Evolutionary conservation across 2,888 invertebrate species (phyloP).

Genomic region (Cataglyphis cursor): DNA sequence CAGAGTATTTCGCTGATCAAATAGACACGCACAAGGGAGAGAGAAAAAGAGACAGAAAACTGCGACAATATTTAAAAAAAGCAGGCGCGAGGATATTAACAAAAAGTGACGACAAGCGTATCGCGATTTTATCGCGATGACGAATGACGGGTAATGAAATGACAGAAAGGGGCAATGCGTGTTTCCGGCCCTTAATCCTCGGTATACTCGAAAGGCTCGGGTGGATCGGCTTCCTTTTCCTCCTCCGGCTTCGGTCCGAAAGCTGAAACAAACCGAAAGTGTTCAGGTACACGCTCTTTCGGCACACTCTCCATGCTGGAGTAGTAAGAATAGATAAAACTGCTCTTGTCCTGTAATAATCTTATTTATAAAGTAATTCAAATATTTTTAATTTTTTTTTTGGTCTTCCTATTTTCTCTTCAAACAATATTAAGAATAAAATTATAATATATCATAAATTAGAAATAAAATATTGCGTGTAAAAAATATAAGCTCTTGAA

Average conservation of each 20-base stretch:
- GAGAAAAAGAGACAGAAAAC: neutral
- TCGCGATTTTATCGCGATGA: constrained; percentile 43
- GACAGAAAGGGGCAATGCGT: constrained; percentile 6
- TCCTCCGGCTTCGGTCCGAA: constrained; percentile 97
- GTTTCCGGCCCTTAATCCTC: constrained; percentile 90
- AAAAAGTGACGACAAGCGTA: constrained; percentile 16
- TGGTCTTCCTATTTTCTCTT: neutral
- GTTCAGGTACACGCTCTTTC: neutral
- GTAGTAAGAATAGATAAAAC: neutral
- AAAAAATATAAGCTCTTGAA: neutral
- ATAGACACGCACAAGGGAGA: constrained; percentile 4
- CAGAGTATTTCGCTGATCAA: constrained; percentile 32
- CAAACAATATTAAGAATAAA: neutral
- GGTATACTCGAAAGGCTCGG: constrained; percentile 98
- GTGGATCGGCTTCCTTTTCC: constrained; percentile 98
- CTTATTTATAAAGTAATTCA: neutral
- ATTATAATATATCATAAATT: neutral
- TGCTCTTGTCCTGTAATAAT: neutral
- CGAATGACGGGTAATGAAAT: constrained; percentile 32
- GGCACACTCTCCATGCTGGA: neutral
- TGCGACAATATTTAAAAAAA: constrained; percentile 30
- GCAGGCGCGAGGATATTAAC: constrained; percentile 9
- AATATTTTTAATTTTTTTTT: neutral
- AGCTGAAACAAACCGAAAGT: constrained; percentile 87
- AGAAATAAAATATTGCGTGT: neutral